Percentiles rank a stretch among this genome's conserved stretches.
phyloP scores from a whole-genome alignment of 2,888 invertebrate species.

The Elgonia sp. region DNA sequence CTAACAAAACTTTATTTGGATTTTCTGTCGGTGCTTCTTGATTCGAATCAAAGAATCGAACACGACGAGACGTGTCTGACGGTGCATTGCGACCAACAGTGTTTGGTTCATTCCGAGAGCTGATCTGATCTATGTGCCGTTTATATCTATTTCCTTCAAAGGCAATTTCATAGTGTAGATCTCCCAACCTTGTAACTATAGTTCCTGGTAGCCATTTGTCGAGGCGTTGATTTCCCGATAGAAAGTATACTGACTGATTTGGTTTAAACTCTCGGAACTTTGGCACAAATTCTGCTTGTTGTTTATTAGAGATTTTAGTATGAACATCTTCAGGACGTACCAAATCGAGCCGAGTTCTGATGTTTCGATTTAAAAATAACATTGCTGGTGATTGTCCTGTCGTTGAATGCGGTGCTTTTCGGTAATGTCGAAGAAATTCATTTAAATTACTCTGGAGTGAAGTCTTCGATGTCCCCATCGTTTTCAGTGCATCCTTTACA shows the following conservation, averaged over 20 bases:
- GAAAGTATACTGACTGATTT: slow-evolving; percentile 48
- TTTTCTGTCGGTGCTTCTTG: too few relatives aligned
- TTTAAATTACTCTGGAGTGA: slow-evolving; percentile 37
- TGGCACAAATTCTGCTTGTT: slow-evolving; percentile 22
- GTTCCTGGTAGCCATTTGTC: slow-evolving; percentile 61
- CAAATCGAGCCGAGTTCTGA: background rate
- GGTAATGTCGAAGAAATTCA: slow-evolving; percentile 55
- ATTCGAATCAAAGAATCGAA: too few relatives aligned
- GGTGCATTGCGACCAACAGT: too few relatives aligned
- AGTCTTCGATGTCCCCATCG: slow-evolving; percentile 37
- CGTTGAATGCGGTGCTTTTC: slow-evolving; percentile 65
- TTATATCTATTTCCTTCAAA: slow-evolving; percentile 17
- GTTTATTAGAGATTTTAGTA: slow-evolving; percentile 33
- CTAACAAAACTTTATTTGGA: too few relatives aligned
- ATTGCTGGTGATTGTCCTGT: slow-evolving; percentile 76
- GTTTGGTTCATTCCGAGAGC: background rate
- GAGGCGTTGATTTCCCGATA: slow-evolving; percentile 51
- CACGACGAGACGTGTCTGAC: too few relatives aligned
- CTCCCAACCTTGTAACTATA: slow-evolving; percentile 36
- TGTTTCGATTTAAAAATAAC: slow-evolving; percentile 74
- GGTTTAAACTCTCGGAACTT: slow-evolving; percentile 18
- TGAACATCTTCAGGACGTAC: slow-evolving; percentile 20
- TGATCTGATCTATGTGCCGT: slow-evolving; percentile 36
- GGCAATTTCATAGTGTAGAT: slow-evolving; percentile 64
- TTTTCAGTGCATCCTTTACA: slow-evolving; percentile 28